These are phyloP conservation scores for Corydoras maculifer DNA, from an alignment of 2,113 vertebrate species.

Conservation along the genomic window DNA sequence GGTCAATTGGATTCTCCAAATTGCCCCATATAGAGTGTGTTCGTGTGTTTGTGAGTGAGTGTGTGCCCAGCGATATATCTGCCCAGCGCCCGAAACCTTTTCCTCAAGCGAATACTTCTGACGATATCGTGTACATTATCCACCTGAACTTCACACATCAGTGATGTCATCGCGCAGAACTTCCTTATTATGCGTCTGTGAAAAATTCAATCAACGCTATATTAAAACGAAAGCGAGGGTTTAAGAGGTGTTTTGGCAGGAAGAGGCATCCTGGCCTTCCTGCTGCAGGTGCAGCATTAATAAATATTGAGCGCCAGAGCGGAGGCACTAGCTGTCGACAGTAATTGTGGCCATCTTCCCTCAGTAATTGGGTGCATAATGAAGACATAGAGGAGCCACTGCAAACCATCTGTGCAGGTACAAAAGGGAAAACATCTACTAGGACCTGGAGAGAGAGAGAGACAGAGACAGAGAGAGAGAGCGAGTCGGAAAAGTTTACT, in stretches of 20 bases:
- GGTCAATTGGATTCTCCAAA: no score
- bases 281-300: slow-evolving; percentile 58
- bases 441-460: slow-evolving; percentile 14
- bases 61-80: no score
- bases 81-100: no score
- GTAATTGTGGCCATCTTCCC: slow-evolving; percentile 65
- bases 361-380: slow-evolving; percentile 68
- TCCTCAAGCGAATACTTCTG: no score
- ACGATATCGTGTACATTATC: no score
- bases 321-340: slow-evolving; percentile 52
- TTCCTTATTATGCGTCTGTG: no score
- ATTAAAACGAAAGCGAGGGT: slow-evolving; percentile 41
- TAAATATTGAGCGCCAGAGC: slow-evolving; percentile 53
- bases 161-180: no score
- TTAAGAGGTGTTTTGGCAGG: slow-evolving; percentile 23
- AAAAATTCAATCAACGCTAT: slow-evolving; percentile 2
- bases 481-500: slow-evolving; percentile 5
- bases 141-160: no score
- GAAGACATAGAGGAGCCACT: slow-evolving; percentile 67
- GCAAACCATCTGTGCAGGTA: slow-evolving; percentile 64
- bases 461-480: slow-evolving; percentile 13
- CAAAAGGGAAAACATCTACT: slow-evolving; percentile 45
- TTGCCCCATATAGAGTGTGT: no score
- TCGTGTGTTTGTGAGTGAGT: no score
- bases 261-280: slow-evolving; percentile 41